Base-by-base conservation (phyloP, 2,888 invertebrate species). In the Apodemia duryi region DNA sequence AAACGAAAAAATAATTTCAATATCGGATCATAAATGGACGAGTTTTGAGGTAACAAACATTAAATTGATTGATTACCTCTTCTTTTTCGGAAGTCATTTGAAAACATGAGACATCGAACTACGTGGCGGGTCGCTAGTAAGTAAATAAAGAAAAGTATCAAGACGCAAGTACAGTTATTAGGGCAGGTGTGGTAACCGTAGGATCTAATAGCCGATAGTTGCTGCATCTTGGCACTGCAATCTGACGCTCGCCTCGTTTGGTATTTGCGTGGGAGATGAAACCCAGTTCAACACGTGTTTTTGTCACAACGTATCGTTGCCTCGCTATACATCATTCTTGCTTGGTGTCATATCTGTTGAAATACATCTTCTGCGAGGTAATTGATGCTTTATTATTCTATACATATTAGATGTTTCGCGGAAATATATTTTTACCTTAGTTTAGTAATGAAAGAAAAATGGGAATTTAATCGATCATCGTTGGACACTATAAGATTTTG, bases 251-350 rank as follows among this genome's bases (percentile, higher is more conserved):
- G 69, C 63, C 67, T 71, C 72, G 71, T 64, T 73, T 73, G 83
- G 88, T 86, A 90, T 90, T 88, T 77, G 86, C 84, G 89, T 88
- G 85, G 89, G 89, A 72, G 66, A 75, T 29, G 52, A 46, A 76
- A 80, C 80, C 79, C 78, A 82, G 82, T 82, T 80, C 71, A 32
- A 32, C 57, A 60, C 73, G 76, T 46, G 46, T 74, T 77, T 82
- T 80, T 79, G 77, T 79, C 74, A 75, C 69, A 65, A 3, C 11
- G 46, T 13, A 46, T 66, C 65, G 64, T 66, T 61, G n/a, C 38
- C 13, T 32, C 54, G 54, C 54, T 10, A 54, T 29, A 54, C 32
- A 54, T 54, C 29, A 54, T 29, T 54, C 54, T 54, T 54, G 28
- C 29, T 54, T 54, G 6, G 11, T 54, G 54, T 29, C 54, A 32